Evolutionary conservation across 2,797 vertebrate species (phyloP), one percentile per base, ranked within the genome.

Genomic region (Etheostoma nigrum): DNA sequence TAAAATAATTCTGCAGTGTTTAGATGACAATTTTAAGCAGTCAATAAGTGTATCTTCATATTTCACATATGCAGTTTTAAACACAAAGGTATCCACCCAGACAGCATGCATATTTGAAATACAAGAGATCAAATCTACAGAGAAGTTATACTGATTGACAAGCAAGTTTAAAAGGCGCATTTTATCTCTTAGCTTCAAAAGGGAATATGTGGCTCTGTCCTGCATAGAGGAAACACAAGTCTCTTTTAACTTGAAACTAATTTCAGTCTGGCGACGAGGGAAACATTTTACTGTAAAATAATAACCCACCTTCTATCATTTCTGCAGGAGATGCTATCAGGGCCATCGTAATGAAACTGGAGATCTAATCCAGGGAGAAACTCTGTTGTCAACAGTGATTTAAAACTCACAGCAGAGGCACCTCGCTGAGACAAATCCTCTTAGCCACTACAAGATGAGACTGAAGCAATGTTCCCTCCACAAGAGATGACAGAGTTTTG

Each of bases 301-400:
- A 91, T 87, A 51, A 83, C 72, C 76, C 72, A 74, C 77, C 83
- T 86, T 86, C 81, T 74, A 83, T 92, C 83, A 79, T 36, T 83
- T 89, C 74, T 52, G 70, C 42, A 8, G 65, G 52, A 91, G 86
- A 93, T 90, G 72, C 74, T 93, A 92, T 93, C 86, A 51, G 73
- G 63, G 63, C 76, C 71, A 63, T 85, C 68, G 68, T 87, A 93
- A 92, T 93, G 84, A 93, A 93, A 93, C 84, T 67, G 68, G 62
- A 88, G 84, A 92, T 93, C 84, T 88, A 88, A 91, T 92, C 88
- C 78, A 64, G 67, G 74, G 78, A 89, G 74, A 84, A 92, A 83
- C 81, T 75, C 72, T 81, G 84, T 86, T 89, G 93, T 90, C 87
- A 91, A 84, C 85, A 86, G 77, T 90, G 85, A 93, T 92, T 92